Evolutionary conservation across 2,797 vertebrate species (phyloP).

Genomic region (Crocodylus rhombifer): DNA sequence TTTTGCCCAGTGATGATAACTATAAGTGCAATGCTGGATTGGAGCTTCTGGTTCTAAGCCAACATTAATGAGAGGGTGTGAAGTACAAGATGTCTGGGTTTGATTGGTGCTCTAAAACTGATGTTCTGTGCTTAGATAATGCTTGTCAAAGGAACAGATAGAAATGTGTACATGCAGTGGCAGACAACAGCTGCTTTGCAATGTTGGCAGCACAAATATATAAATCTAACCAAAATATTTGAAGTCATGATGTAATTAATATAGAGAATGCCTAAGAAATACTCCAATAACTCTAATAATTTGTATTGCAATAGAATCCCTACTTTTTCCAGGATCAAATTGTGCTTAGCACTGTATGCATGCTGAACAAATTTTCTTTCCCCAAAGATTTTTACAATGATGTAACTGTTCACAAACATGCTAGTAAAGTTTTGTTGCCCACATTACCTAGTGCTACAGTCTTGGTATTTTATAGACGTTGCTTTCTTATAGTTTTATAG

Average conservation of each 20-base stretch:
- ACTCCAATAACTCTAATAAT: background rate
- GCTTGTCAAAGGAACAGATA: background rate
- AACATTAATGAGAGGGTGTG: background rate
- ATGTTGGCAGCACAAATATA: background rate
- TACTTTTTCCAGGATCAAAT: background rate
- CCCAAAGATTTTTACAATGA: background rate
- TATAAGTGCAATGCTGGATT: background rate
- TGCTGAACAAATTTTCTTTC: fast-evolving
- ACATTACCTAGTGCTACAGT: background rate
- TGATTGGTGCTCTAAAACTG: background rate
- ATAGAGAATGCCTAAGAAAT: background rate
- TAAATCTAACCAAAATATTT: background rate
- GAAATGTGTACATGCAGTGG: background rate
- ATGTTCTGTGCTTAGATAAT: background rate
- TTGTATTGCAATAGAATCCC: background rate
- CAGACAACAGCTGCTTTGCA: background rate
- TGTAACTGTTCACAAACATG: background rate
- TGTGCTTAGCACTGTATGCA: background rate
- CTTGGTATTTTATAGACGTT: background rate
- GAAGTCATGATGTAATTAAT: background rate
- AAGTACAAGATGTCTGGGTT: background rate
- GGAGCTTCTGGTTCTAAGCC: background rate
- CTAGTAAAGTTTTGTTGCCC: background rate
- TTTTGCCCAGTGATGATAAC: background rate
- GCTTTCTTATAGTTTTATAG: background rate